Conservation (phyloP, 2,113 vertebrate species). For the Chiloscyllium plagiosum region DNA sequence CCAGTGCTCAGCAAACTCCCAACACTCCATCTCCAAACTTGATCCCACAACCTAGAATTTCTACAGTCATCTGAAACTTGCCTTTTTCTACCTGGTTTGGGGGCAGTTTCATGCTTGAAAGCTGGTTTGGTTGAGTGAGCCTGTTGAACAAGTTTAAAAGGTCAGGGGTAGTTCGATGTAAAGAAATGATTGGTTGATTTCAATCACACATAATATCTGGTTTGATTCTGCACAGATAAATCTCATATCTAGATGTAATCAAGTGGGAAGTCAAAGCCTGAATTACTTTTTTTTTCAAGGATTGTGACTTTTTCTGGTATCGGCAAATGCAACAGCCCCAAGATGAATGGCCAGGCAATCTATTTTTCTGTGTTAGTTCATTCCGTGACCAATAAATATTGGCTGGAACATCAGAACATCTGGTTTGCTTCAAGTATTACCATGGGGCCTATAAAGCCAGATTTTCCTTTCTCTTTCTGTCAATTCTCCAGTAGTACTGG, state of each 20-base stretch:
- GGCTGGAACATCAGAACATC: not conserved
- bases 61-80: not conserved
- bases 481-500: not conserved
- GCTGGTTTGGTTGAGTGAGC: not conserved
- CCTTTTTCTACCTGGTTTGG: not conserved
- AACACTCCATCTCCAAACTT: not conserved
- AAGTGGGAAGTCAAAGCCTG: not conserved
- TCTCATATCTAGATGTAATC: not conserved
- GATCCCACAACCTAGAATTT: too few relatives aligned
- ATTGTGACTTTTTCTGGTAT: not conserved
- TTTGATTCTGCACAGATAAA: not conserved
- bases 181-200: not conserved
- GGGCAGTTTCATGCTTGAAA: not conserved
- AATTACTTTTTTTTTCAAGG: not conserved
- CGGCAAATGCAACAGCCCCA: not conserved
- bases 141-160: not conserved
- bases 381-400: not conserved
- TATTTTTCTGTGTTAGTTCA: not conserved
- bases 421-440: not conserved
- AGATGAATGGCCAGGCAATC: not conserved
- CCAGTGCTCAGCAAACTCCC: not conserved
- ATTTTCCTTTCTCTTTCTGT: conserved; percentile 4
- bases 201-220: not conserved
- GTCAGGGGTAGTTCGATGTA: not conserved
- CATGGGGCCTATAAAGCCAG: not conserved